A percentile compares a stretch with the other conserved stretches of the same genome.
These are phyloP conservation scores for Alcis repandata DNA, from an alignment of 2,888 invertebrate genomes.

Conservation along the genomic window DNA sequence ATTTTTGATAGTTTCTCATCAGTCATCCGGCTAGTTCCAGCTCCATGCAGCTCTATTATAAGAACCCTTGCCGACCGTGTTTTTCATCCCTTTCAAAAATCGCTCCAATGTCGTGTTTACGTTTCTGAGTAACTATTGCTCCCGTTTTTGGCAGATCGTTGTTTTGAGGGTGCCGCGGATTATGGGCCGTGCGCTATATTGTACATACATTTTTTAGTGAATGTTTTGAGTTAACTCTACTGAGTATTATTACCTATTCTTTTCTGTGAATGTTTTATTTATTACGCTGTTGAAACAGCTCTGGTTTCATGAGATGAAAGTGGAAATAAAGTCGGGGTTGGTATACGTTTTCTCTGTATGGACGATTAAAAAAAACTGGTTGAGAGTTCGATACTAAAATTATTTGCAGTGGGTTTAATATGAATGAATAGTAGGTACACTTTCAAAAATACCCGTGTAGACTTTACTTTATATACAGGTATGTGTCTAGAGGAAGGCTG, in stretches of 20 bases:
- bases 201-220: slow-evolving; percentile 27
- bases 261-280: background rate
- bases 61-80: slow-evolving; percentile 76
- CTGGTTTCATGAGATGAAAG: too few species aligned
- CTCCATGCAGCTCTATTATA: slow-evolving; percentile 20
- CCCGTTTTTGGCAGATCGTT: slow-evolving; percentile 69
- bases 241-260: background rate
- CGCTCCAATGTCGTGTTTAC: slow-evolving; percentile 75
- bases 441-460: too few species aligned
- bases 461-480: too few species aligned
- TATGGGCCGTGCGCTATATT: slow-evolving; percentile 49
- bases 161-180: slow-evolving; percentile 57
- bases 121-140: slow-evolving; percentile 74
- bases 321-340: too few species aligned
- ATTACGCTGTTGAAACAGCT: too few species aligned
- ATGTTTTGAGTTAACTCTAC: slow-evolving; percentile 7
- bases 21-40: slow-evolving; percentile 11
- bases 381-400: too few species aligned
- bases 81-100: slow-evolving; percentile 81
- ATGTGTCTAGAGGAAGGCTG: too few species aligned
- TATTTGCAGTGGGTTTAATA: too few species aligned
- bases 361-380: too few species aligned
- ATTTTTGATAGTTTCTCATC: too few species aligned
- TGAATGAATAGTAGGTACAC: too few species aligned
- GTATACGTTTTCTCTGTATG: too few species aligned